These are phyloP conservation scores for Pterostichus niger DNA, from an alignment of 2,888 invertebrate genomes.

Conservation along the genomic window DNA sequence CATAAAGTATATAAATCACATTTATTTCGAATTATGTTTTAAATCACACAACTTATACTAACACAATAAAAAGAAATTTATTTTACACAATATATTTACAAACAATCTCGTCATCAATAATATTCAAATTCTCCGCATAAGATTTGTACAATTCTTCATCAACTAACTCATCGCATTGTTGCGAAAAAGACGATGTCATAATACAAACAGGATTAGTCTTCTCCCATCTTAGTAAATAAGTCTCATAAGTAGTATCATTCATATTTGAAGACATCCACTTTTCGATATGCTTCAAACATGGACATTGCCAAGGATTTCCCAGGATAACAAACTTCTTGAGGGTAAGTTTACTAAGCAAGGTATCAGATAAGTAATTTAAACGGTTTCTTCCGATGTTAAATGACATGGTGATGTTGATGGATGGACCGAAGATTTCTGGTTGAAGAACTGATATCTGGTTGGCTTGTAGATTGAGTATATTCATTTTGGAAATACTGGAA, in stretches of 20 bases:
- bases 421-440: conserved; percentile 17
- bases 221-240: neutral
- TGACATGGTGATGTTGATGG: neutral
- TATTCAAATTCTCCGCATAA: conserved; percentile 22
- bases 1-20: no score
- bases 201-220: conserved; percentile 38
- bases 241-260: conserved; percentile 8
- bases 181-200: conserved; percentile 13
- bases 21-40: no score
- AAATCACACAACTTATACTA: no score
- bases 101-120: neutral
- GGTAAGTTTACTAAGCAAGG: conserved; percentile 17
- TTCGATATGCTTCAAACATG: conserved; percentile 38
- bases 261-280: conserved; percentile 30
- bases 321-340: conserved; percentile 16
- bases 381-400: conserved; percentile 48
- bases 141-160: conserved; percentile 29
- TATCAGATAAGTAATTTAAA: conserved; percentile 21
- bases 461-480: conserved; percentile 2
- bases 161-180: conserved; percentile 41
- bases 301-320: conserved; percentile 56
- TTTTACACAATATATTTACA: neutral
- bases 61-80: no score
- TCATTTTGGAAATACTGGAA: neutral
- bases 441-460: conserved; percentile 35